These are phyloP conservation scores for Parnassius smintheus DNA, from an alignment of 2,888 invertebrate genomes.

Conservation along the genomic window DNA sequence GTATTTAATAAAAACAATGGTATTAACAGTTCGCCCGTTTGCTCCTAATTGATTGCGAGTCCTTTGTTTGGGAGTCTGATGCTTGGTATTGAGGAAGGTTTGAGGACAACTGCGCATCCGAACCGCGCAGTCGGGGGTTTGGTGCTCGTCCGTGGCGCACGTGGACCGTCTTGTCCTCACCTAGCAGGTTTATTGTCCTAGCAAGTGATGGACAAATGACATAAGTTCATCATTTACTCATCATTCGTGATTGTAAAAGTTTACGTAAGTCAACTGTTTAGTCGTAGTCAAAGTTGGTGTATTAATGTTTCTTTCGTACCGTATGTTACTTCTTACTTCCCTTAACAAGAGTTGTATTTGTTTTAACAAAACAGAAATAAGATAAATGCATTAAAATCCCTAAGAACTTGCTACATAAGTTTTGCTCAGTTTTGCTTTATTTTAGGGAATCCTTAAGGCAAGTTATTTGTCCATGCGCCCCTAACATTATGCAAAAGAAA, in stretches of 20 bases:
- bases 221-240: slow-evolving; percentile 39
- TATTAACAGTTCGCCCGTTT: slow-evolving; percentile 42
- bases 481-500: not conserved
- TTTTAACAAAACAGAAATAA: not conserved
- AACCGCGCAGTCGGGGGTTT: slow-evolving; percentile 63
- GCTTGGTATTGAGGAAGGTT: slow-evolving; percentile 60
- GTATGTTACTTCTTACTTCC: not conserved
- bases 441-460: not conserved
- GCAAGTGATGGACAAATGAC: slow-evolving; percentile 56
- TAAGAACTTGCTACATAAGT: not conserved
- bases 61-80: slow-evolving; percentile 72
- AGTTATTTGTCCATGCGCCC: not conserved
- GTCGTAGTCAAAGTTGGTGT: not conserved
- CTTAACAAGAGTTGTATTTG: not conserved
- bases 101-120: slow-evolving; percentile 58
- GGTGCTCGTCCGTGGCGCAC: slow-evolving; percentile 60
- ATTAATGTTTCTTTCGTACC: not conserved
- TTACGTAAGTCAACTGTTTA: slow-evolving; percentile 17
- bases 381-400: not conserved
- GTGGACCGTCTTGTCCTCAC: slow-evolving; percentile 53
- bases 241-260: slow-evolving; percentile 28
- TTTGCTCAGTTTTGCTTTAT: too few species aligned
- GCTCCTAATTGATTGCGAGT: slow-evolving; percentile 67
- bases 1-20: slow-evolving; percentile 36
- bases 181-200: slow-evolving; percentile 55